Base-by-base conservation (phyloP, 2,888 invertebrate genomes). In the Creontiades dilutus region DNA sequence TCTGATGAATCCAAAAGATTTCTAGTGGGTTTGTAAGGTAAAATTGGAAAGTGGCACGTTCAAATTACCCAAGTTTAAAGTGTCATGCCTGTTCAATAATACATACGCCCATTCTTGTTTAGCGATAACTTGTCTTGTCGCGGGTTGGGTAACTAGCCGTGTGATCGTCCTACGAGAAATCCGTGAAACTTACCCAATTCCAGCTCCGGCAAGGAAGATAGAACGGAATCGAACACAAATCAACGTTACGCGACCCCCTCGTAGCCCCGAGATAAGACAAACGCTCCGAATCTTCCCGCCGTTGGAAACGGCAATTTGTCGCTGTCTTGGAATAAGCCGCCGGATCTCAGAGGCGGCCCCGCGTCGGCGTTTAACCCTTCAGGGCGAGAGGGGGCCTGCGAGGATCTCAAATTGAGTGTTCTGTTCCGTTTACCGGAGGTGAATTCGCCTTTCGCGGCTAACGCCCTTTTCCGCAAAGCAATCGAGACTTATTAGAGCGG, bases 241-340 rank as follows among this genome's bases (percentile, higher is more conserved):
- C 68, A 68, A 68, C 68, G 68, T 68, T 68, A 68, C 68, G 68
- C 23, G 68, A 68, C 68, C 23, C n/a, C 57, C 68, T 23, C 12
- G 23, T 19, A 11, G 23, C 23, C n/a, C 11, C 68, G 68, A 68
- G 68, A 68, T 68, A 68, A 68, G 68, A 68, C 23, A 68, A 68
- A 68, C 68, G 23, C 68, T 27, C 68, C 23, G 11, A 52, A 52
- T 52, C 52, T 52, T 19, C 5, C 68, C 27, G 61, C 68, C 23
- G 11, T 12, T 11, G 68, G 27, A 68, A 68, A 68, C 68, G 68
- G 68, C 68, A 68, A 68, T 68, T 68, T 68, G 68, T 68, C 68
- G 68, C 68, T 68, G 68, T 68, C 68, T 68, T 9, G 68, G 23
- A 68, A 68, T 68, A 68, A 68, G 68, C 68, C 68, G 68, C 68